Evolutionary conservation across 1,140 invertebrate species (phyloP), one percentile per base, ranked within the genome.

Genomic region (Drosophila bocqueti): DNA sequence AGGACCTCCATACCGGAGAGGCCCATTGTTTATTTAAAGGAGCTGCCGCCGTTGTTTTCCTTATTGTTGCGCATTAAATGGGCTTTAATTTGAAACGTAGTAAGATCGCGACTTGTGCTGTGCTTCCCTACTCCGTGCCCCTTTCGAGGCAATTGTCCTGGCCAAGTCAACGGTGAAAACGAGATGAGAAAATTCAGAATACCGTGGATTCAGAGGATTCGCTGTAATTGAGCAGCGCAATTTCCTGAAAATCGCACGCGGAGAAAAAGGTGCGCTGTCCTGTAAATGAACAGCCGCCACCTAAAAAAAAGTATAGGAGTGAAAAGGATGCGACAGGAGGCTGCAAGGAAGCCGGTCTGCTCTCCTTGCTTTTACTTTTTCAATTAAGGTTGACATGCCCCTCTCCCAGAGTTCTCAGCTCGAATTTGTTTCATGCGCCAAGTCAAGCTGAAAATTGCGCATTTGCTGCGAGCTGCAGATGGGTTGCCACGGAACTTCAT

Each of bases 361-460:
- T 68, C 52, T 38, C 52, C 66, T 68, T 65, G 43, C 58, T 79
- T 79, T 79, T 79, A 43, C 69, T 78, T 79, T 89, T 89, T 89
- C 85, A 89, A 89, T 90, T 89, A 89, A 85, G 81, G 75, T 79
- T 90, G 84, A 89, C 78, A 90, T 90, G 84, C 77, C 73, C 81
- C 78, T 79, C 36, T 26, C 54, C 36, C 54, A 57, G 45, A 40
- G 54, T 58, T 43, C 47, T 63, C 68, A 50, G 66, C 64, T 64
- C 34, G 64, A 87, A 87, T 89, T 83, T 81, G 84, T 81, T 84
- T 83, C 81, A 77, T 69, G 84, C 57, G 75, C 79, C 85, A 78
- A 89, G 85, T 89, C 81, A 85, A 82, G 85, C 86, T 85, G 85
- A 89, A 89, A 89, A 89, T 89, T 89, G 85, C 85, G 85, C 85